These are phyloP conservation scores for Macrosiphum euphorbiae DNA, from an alignment of 2,888 invertebrate species.

Conservation along the genomic window DNA sequence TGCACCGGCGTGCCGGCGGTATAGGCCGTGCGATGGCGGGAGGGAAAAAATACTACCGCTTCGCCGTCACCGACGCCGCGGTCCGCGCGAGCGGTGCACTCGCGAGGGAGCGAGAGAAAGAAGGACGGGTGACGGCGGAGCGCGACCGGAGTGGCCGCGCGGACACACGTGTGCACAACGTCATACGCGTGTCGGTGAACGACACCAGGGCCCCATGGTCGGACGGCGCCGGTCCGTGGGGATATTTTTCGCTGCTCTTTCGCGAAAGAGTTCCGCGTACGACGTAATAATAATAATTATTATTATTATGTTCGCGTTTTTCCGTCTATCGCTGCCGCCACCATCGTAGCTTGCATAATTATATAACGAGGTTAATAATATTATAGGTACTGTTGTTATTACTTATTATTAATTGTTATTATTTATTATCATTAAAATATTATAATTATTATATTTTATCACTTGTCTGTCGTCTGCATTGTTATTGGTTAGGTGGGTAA, in stretches of 20 bases:
- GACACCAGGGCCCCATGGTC: conserved; percentile 53
- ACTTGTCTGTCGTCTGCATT: not conserved
- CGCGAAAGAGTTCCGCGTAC: not conserved
- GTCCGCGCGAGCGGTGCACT: conserved; percentile 14
- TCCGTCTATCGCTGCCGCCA: not conserved
- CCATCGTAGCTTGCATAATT: not conserved
- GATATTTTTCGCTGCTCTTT: not conserved
- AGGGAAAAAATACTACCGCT: conserved; percentile 35
- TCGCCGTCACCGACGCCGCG: not conserved
- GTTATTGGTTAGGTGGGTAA: not conserved
- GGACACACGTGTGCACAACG: conserved; percentile 49
- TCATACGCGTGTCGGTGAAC: conserved; percentile 50
- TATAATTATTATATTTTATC: not conserved
- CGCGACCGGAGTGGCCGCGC: conserved; percentile 18
- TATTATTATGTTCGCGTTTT: not conserved
- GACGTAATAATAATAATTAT: not conserved
- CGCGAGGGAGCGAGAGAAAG: conserved; percentile 24
- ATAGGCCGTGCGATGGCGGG: not conserved
- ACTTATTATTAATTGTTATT: not conserved
- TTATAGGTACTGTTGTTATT: not conserved
- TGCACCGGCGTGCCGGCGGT: conserved; percentile 43
- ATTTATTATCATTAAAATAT: too few species aligned
- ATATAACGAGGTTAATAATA: not conserved
- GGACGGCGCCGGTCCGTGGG: not conserved
- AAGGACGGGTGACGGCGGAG: not conserved